A percentile compares a stretch with the other conserved stretches of the same genome.
Evolutionary conservation across 2,797 vertebrate species (phyloP).

Genomic region (Melanotaenia maccullochi): DNA sequence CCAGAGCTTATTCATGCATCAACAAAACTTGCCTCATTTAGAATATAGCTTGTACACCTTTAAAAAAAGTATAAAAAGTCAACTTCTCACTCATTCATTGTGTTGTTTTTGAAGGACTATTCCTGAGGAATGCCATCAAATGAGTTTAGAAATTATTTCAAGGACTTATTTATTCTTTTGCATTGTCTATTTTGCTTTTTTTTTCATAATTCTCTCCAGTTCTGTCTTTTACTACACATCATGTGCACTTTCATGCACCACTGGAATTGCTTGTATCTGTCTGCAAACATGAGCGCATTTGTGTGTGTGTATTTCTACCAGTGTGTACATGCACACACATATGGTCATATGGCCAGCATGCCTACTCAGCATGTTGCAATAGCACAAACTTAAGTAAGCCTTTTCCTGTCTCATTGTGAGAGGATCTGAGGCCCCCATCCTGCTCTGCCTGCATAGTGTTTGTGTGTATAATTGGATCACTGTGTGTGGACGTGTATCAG

Average conservation of each 20-base stretch:
- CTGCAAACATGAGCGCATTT: conserved; percentile 21
- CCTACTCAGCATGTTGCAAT: conserved; percentile 65
- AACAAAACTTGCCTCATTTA: conserved; percentile 24
- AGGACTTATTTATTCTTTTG: conserved; percentile 20
- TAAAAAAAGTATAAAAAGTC: conserved; percentile 16
- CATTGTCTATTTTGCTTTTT: conserved; percentile 10
- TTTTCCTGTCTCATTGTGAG: conserved; percentile 66
- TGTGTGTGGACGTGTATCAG: conserved; percentile 19
- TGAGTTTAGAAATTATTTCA: conserved; percentile 9
- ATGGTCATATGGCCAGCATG: conserved; percentile 57
- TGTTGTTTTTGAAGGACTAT: conserved; percentile 11
- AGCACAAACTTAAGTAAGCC: conserved; percentile 60
- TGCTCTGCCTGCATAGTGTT: conserved; percentile 45
- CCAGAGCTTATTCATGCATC: conserved; percentile 51
- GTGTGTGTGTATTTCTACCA: conserved; percentile 1
- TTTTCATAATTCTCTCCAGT: conserved; percentile 23
- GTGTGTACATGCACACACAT: conserved; percentile 17
- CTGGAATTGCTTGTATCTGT: conserved; percentile 9
- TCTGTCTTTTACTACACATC: conserved; percentile 6
- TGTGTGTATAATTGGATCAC: conserved; percentile 38
- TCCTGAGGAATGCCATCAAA: background rate
- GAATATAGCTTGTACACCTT: conserved; percentile 34
- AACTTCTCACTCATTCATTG: background rate
- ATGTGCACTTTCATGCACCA: conserved; percentile 23
- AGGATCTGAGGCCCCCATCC: conserved; percentile 53